A percentile compares a stretch with the other conserved stretches of the same genome.
phyloP scores from a whole-genome alignment of 2,888 invertebrate genomes.

The Graphium colonna region DNA sequence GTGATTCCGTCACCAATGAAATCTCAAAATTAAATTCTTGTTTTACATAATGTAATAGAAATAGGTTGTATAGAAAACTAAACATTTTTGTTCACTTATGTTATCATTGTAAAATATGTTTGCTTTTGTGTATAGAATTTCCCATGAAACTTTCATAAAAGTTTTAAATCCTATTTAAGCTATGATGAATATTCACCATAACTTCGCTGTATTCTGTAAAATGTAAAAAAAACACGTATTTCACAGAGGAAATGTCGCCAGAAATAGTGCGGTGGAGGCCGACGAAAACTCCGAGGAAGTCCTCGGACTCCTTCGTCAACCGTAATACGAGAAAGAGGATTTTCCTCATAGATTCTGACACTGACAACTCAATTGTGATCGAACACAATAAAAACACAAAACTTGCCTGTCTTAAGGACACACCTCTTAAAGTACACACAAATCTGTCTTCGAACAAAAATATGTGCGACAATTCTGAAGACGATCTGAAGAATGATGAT shows the following conservation, averaged over 20 bases:
- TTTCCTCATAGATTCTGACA: conserved; percentile 60
- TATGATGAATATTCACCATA: too few species aligned
- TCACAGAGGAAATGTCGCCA: conserved; percentile 51
- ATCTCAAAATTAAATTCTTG: too few species aligned
- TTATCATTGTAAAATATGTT: too few species aligned
- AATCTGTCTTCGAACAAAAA: conserved; percentile 11
- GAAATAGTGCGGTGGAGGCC: conserved; percentile 55
- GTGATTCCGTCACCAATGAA: too few species aligned
- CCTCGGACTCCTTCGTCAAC: conserved; percentile 42
- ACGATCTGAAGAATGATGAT: neutral
- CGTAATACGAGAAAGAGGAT: conserved; percentile 59
- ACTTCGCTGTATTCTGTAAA: too few species aligned
- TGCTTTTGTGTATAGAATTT: too few species aligned
- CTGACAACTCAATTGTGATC: conserved; percentile 63
- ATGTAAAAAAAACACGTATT: neutral
- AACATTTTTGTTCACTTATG: too few species aligned
- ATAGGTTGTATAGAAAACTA: too few species aligned
- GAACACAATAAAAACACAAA: conserved; percentile 57
- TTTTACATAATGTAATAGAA: too few species aligned
- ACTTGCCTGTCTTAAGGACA: conserved; percentile 54
- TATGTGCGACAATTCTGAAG: conserved; percentile 2
- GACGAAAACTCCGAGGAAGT: conserved; percentile 36
- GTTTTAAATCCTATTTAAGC: too few species aligned
- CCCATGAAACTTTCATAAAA: too few species aligned
- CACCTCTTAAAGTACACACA: conserved; percentile 48